Conservation (phyloP, 2,797 vertebrate genomes). For the Betta splendens region DNA sequence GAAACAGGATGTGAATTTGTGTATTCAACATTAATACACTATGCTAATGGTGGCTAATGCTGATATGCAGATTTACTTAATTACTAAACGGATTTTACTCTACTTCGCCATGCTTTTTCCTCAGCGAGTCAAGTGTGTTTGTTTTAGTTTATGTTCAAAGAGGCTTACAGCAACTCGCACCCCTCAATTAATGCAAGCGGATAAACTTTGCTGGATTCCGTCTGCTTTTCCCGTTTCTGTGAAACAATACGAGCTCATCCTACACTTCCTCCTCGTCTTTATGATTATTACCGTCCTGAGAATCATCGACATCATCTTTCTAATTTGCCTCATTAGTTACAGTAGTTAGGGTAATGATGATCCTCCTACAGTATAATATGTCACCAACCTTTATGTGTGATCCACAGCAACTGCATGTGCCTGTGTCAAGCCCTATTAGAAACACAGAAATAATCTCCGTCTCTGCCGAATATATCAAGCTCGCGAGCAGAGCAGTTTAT, state of each 20-base stretch:
- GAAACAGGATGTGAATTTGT: constrained; percentile 72
- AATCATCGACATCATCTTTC: constrained; percentile 58
- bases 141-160: constrained; percentile 74
- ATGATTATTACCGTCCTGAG: constrained; percentile 64
- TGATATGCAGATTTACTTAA: constrained; percentile 84
- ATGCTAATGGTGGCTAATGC: constrained; percentile 81
- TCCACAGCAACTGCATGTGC: constrained; percentile 47
- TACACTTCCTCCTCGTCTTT: constrained; percentile 61
- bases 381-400: constrained; percentile 61
- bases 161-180: constrained; percentile 70
- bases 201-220: constrained; percentile 70
- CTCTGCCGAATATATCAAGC: constrained; percentile 52
- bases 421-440: constrained; percentile 56
- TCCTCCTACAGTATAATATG: constrained; percentile 60
- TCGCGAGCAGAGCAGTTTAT: constrained; percentile 61
- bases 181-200: constrained; percentile 66
- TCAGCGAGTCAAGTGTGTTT: constrained; percentile 75
- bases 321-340: constrained; percentile 78
- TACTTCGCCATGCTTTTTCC: constrained; percentile 62
- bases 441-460: constrained; percentile 55
- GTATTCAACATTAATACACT: constrained; percentile 75
- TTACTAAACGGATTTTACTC: constrained; percentile 78
- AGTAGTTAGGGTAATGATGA: constrained; percentile 70
- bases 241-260: constrained; percentile 64
- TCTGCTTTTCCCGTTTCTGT: constrained; percentile 56